Conservation (phyloP, 2,888 invertebrate genomes). For the Lamellibrachia satsuma region DNA sequence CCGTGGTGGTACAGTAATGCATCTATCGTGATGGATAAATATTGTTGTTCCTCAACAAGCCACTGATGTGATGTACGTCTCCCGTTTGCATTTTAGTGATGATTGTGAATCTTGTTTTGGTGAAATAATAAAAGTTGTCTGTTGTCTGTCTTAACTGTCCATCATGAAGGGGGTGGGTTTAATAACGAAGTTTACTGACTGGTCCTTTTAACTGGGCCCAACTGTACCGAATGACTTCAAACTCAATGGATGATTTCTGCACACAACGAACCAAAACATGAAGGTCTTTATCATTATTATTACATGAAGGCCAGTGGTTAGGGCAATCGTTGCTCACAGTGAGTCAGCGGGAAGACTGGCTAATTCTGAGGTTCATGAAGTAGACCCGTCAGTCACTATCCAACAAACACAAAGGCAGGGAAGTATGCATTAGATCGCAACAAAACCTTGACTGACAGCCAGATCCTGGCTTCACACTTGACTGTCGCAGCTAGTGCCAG, state of each 20-base stretch:
- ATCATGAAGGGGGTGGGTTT: neutral
- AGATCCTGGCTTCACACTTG: neutral
- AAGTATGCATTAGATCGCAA: neutral
- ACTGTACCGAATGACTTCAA: neutral
- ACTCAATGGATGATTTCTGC: neutral
- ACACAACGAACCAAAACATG: neutral
- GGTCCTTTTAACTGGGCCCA: neutral
- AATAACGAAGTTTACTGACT: neutral
- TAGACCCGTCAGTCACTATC: neutral
- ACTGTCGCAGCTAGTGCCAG: neutral
- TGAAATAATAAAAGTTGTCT: too few species aligned
- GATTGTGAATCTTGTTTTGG: too few species aligned
- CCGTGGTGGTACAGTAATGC: neutral
- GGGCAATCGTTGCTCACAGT: neutral
- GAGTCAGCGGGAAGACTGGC: constrained; percentile 7
- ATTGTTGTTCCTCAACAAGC: neutral
- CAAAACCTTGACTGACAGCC: constrained; percentile 11
- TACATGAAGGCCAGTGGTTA: neutral
- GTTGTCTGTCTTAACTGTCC: neutral
- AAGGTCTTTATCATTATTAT: neutral
- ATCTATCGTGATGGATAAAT: neutral
- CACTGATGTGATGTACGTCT: neutral
- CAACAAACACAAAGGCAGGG: neutral
- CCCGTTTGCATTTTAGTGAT: too few species aligned
- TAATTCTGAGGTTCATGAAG: neutral